Evolutionary conservation across 2,113 vertebrate species (phyloP), one percentile per base, ranked within the genome.

Genomic region (Meleagris gallopavo): DNA sequence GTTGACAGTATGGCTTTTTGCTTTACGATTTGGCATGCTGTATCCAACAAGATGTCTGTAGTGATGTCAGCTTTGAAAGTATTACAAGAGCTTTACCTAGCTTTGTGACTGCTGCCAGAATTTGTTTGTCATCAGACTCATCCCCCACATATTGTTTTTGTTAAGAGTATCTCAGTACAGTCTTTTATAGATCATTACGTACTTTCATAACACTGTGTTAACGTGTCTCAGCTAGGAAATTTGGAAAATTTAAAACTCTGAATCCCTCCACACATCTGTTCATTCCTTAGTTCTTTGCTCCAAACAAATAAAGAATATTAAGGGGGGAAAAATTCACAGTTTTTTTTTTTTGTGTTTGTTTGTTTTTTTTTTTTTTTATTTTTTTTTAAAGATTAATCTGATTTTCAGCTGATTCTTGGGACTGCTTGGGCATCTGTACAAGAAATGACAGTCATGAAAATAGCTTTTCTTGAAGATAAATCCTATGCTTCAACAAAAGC

Each of bases 51-150:
- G 55, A 75, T 80, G 34, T 86, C 64, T 77, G 65, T 89, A 75
- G 38, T 48, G 30, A 74, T 94, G 77, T 83, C 80, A 91, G 38
- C 61, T 84, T 8, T 32, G 34, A 91, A 87, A 32, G 22, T 69
- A 55, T 72, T 86, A 55, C 61, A 75, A 77, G 75, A 84, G 38
- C 45, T 88, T 92, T 83, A 60, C 41, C 46, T 50, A 57, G 46
- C 38, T 67, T 83, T 85, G 29, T 86, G 82, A 64, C 34, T 89
- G 55, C 60, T 93, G 67, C 36, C 72, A 92, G 73, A 93, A 88
- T 73, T 77, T 86, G 36, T 87, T 54, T 77, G 29, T 80, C 4
- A 2, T 64, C 34, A 66, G 71, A 41, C 10, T 41, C 29, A n/a
- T 40, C 20, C 6, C 6, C 8, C 38, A 43, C 11, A 2, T 71